Evolutionary conservation across 64 coral and sea anemone genomes (phyloP), one percentile per base, ranked within the genome.

Genomic region (Anthopleura sola): DNA sequence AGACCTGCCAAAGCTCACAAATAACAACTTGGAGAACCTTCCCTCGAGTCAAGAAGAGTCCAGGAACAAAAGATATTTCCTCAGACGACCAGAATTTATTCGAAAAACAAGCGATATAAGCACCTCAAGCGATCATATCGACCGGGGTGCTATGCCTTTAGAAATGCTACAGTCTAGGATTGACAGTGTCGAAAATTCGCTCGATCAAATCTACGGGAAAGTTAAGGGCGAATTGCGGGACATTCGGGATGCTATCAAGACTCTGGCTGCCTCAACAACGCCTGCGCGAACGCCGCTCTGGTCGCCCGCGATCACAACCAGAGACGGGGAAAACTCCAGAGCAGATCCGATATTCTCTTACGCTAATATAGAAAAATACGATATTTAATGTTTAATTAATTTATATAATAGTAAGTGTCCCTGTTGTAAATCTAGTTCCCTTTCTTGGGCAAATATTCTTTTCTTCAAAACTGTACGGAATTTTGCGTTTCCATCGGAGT

Each of bases 171-270:
- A 95, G 18, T 37, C 78, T 31, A 80, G 91, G 39, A 68, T 95
- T 4, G 87, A 95, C 47, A 85, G 88, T 15, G 24, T 95, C 55
- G 90, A 92, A 82, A 92, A 84, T 40, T 80, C 90, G 24, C 58
- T 95, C 36, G 94, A 95, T 90, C 90, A 95, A 75, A 95, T 95
- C 71, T 86, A 92, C 79, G 60, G 84, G 64, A 95, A 92, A 83
- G 87, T 95, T 55, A 92, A 95, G 58, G 78, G 81, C 7, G 94
- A 95, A 50, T 71, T 95, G 47, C 78, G 90, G 88, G 94, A 95
- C 81, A 78, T 95, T 57, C 86, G 85, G n/a, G 94, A 95, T 55
- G 85, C 94, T 3, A 89, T 95, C 36, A 89, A 88, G 37, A 60
- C 80, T 16, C 23, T 83, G 20, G 36, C 80, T 39, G 80, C 40